These are phyloP conservation scores for Stramonita haemastoma DNA, from an alignment of 2,888 invertebrate genomes.

Conservation along the genomic window DNA sequence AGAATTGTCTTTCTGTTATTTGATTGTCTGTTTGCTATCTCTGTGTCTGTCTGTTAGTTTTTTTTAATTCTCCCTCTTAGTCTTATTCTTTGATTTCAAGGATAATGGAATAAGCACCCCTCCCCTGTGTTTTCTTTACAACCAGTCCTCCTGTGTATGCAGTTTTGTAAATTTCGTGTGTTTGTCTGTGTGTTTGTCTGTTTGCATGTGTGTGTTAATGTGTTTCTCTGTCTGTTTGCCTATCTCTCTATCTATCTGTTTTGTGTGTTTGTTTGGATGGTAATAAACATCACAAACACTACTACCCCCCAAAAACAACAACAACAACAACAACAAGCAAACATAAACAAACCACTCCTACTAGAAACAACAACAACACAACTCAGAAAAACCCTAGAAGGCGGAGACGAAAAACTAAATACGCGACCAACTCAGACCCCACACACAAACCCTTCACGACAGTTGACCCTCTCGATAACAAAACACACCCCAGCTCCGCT, in stretches of 20 bases:
- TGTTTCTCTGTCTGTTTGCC: neutral
- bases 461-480: constrained; percentile 11
- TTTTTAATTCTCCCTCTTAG: neutral
- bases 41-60: neutral
- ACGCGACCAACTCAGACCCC: neutral
- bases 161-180: neutral
- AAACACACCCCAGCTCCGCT: neutral
- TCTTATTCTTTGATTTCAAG: no score
- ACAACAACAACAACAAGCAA: no score
- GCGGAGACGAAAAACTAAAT: neutral
- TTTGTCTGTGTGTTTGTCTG: neutral
- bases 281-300: neutral
- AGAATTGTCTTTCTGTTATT: neutral
- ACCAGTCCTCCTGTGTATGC: no score
- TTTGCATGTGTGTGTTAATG: neutral
- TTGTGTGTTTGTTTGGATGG: neutral
- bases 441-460: neutral
- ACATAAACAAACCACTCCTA: neutral
- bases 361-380: neutral
- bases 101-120: no score
- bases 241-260: neutral
- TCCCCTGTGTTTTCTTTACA: no score
- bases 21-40: neutral
- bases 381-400: neutral
- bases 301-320: neutral